These are phyloP conservation scores for Acridotheres tristis DNA, from an alignment of 2,797 vertebrate species.

Conservation along the genomic window DNA sequence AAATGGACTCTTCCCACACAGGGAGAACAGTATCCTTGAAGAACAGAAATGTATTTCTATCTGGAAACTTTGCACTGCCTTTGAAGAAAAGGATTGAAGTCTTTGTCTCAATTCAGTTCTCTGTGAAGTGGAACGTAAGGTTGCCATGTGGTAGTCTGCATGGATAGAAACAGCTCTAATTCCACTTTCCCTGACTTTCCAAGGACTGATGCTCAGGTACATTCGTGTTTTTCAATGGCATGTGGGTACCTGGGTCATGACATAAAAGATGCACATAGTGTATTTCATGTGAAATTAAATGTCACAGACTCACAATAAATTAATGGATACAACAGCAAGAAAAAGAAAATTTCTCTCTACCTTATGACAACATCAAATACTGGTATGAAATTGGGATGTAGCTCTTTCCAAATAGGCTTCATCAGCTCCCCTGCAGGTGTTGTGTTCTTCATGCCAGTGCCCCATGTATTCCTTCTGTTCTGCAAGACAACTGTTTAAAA, in stretches of 20 bases:
- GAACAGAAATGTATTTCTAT: neutral
- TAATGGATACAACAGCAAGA: neutral
- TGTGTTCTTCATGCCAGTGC: neutral
- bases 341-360: neutral
- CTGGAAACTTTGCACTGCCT: neutral
- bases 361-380: neutral
- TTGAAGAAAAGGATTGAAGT: neutral
- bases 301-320: neutral
- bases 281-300: neutral
- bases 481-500: neutral
- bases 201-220: neutral
- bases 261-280: accelerated
- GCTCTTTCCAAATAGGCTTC: neutral
- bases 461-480: neutral
- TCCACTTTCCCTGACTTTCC: neutral
- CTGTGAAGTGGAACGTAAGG: neutral
- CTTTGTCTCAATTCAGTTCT: neutral
- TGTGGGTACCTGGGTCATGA: accelerated
- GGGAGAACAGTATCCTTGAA: neutral
- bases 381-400: neutral
- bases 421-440: neutral
- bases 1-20: neutral
- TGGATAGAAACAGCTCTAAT: neutral
- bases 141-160: neutral
- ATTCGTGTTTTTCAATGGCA: neutral